Evolutionary conservation across 2,113 vertebrate species (phyloP), one percentile per base, ranked within the genome.

Genomic region (Hoplias malabaricus): DNA sequence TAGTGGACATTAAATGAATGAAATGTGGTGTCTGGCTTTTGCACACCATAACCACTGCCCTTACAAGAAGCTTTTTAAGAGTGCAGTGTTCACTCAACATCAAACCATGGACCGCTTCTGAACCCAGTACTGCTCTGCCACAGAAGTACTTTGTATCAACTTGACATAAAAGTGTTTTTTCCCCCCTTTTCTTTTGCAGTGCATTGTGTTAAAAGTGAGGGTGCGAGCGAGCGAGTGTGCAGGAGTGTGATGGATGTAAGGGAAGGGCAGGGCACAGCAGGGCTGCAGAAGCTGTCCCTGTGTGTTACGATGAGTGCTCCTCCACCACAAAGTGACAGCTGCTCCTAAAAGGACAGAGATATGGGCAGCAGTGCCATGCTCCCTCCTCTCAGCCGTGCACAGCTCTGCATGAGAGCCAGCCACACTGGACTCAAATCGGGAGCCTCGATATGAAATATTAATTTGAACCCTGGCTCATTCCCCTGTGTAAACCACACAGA

Each of bases 361-460:
- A 25, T 40, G 56, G n/a, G 62, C 62, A 73, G 73, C 43, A 29
- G 69, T 42, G 21, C 34, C 36, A 33, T 19, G 25, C 34, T 69
- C 70, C 53, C 62, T 50, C 21, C 73, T 81, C 48, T 68, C 75
- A 61, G 61, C 69, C 42, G 2, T 73, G 67, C 10, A n/a, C 42
- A 63, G 21, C 65, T 40, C 23, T 46, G 69, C 65, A 77, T 69
- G 50, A 82, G 75, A 61, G 38, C 13, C 69, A 61, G 38, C n/a
- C 1, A 46, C 42, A 63, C 56, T 57, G 73, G 82, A 53, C 69
- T 40, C 68, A 80, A 84, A 82, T 82, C 82, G 73, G 75, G 81
- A 78, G 29, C 68, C n/a, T 8, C 34, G 36, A 71, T 79, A 82
- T 85, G 70, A 86, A 85, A 86, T 81, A 87, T 84, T 85, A 59